Conservation (phyloP, 1,140 invertebrate species). For the Leptonema lineaticorne region DNA sequence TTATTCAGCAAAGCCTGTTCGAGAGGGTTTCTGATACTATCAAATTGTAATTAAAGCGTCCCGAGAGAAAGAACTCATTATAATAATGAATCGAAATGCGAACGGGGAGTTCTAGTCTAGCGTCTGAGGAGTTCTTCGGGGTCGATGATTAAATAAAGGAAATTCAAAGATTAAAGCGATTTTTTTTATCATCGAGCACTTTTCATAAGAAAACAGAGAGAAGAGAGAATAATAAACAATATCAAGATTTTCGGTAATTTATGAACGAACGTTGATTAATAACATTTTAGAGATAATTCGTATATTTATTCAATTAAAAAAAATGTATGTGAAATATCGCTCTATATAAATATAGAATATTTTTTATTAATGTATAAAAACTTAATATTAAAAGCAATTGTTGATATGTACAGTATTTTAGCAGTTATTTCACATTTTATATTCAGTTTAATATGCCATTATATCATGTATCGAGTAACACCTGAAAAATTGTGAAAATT, state of each 20-base stretch:
- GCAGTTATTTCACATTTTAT: too few relatives aligned
- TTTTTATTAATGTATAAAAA: too few relatives aligned
- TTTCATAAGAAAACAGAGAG: neutral
- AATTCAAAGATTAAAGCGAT: slow-evolving; percentile 3
- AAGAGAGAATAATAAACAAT: neutral
- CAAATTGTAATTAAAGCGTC: slow-evolving; percentile 4
- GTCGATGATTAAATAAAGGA: slow-evolving; percentile 11
- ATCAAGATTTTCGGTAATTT: neutral
- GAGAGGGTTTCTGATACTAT: slow-evolving; percentile 3
- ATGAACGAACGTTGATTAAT: neutral
- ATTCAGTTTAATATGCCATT: too few relatives aligned
- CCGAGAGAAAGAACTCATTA: slow-evolving; percentile 16
- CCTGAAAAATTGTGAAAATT: too few relatives aligned
- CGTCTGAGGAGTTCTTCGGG: neutral
- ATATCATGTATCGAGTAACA: too few relatives aligned
- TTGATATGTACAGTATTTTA: too few relatives aligned
- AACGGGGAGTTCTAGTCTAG: neutral
- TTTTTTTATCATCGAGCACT: too few relatives aligned
- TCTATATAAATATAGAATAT: too few relatives aligned
- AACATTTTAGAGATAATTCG: too few relatives aligned
- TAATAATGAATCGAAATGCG: slow-evolving; percentile 6
- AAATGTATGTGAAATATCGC: too few relatives aligned
- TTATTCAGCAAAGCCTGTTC: slow-evolving; percentile 7
- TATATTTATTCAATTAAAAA: too few relatives aligned
- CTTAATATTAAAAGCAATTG: too few relatives aligned